Evolutionary conservation across 92 coral and sea anemone genomes (phyloP), one percentile per base, ranked within the genome.

Genomic region (Palythoa grandis): DNA sequence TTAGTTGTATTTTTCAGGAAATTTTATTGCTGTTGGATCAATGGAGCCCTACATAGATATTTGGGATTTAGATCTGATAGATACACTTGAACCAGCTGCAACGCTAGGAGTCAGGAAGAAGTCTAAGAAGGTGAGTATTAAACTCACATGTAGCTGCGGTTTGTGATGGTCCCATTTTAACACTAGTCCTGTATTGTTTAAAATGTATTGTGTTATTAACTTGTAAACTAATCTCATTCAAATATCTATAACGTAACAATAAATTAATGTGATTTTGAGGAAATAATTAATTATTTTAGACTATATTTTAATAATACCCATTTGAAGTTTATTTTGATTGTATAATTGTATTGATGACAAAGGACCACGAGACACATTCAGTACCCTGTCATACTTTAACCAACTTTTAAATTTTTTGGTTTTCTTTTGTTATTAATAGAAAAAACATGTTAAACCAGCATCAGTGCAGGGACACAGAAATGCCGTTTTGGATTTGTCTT

Each of bases 51-150:
- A 89, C 56, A 95, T 96, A 72, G 89, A 93, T 82, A 88, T 96
- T 39, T 96, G 99, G 99, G 99, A 96, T 88, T 50, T 96, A 16
- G 99, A 96, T 82, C 68, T 96, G 52, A 87, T 96, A 50, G 99
- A 96, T 53, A 88, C 95, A 48, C 57, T 96, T 17, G 98, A 96
- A 50, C 98, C 99, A 35, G 94, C 90, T 16, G 88, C 92, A 8
- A 90, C 95, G 52, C 93, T 96, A 17, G 99, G 99, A 50, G 66
- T 72, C 52, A 92, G 76, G 79, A 94, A 88, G 86, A 92, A 88
- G 78, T 50, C 82, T 52, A 96, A 94, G 74, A 91, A 96, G 93
- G 98, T 96, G 16, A 52, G 63, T 7, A 57, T 43, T 43, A 43
- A 43, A 29, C 35, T 29, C 1, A 29, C 35, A 29, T 29, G 0